Evolutionary conservation across 2,888 invertebrate genomes (phyloP), one percentile per base, ranked within the genome.

Genomic region (Dynastes grantii): DNA sequence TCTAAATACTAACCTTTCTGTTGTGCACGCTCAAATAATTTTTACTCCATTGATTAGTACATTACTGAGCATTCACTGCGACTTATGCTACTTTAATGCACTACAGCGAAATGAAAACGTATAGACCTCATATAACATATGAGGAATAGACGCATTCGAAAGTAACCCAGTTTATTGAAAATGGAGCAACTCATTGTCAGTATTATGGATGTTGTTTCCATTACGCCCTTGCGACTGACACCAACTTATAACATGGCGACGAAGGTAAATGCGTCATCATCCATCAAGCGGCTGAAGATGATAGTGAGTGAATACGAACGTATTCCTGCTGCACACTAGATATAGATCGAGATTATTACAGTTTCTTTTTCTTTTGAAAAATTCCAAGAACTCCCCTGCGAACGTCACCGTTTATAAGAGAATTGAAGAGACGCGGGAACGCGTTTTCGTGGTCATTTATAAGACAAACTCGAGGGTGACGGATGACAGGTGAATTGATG

Each of bases 311-410:
- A 58, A 58, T 58, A 58, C 8, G 55, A 58, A 22, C 67, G 49
- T 68, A 49, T 29, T 51, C 29, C 49, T 29, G 68, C 29, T 1
- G 53, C 32, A 55, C 29, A 16, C 37, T n/a, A 64, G 32, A 58
- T 58, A 58, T 16, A 58, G 16, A 16, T 16, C 16, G 37, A 64
- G 64, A 37, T 70, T 70, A 70, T 53, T 70, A n/a, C n/a, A 70
- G 70, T 70, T 70, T 70, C 70, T 32, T 53, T 32, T 70, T 70
- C 70, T 32, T 70, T 70, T 51, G 27, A 53, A 70, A 70, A 70
- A 70, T 70, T 70, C 29, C 4, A 32, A 3, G 68, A 68, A 70
- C 63, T 64, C 29, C 55, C 22, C 55, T 58, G 22, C 55, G 55
- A 58, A 16, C 9, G 9, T 58, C 22, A 2, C 6, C 55, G 55